A percentile compares a stretch with the other conserved stretches of the same genome.
Evolutionary conservation across 2,888 invertebrate species (phyloP).

Genomic region (Eristalis tenax): DNA sequence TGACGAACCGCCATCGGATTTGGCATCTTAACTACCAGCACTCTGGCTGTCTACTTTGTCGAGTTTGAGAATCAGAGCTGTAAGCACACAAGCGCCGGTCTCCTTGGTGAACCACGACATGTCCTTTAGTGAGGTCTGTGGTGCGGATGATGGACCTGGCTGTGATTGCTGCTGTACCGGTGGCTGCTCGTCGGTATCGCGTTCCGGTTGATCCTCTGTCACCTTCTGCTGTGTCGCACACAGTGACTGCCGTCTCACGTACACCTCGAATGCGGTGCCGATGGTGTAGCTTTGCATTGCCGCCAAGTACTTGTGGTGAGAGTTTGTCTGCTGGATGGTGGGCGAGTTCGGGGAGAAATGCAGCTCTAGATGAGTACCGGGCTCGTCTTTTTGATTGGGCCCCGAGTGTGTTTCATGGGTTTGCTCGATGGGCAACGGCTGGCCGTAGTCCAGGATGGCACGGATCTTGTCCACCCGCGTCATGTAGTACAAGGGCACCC

Average conservation of each 20-base stretch:
- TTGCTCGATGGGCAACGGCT: slow-evolving; percentile 79
- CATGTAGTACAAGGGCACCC: slow-evolving; percentile 80
- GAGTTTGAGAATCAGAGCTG: slow-evolving; percentile 79
- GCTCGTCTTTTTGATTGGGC: slow-evolving; percentile 80
- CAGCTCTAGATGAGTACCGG: slow-evolving; percentile 79
- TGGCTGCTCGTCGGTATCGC: slow-evolving; percentile 50
- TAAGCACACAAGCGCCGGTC: slow-evolving; percentile 81
- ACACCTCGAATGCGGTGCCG: slow-evolving; percentile 80
- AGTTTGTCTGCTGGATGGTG: slow-evolving; percentile 77
- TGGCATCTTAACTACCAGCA: slow-evolving; percentile 28
- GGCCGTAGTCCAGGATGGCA: slow-evolving; percentile 80
- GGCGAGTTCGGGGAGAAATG: slow-evolving; percentile 79
- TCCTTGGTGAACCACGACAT: slow-evolving; percentile 81
- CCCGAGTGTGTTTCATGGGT: slow-evolving; percentile 76
- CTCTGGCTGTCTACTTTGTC: slow-evolving; percentile 74
- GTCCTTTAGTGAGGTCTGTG: slow-evolving; percentile 76
- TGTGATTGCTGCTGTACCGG: slow-evolving; percentile 53
- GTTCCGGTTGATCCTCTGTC: slow-evolving; percentile 28
- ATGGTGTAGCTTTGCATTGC: slow-evolving; percentile 79
- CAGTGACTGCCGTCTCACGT: slow-evolving; percentile 79
- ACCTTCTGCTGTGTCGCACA: slow-evolving; percentile 74
- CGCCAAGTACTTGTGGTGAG: slow-evolving; percentile 77
- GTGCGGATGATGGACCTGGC: slow-evolving; percentile 74
- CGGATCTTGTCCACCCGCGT: slow-evolving; percentile 81
- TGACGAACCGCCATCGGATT: neutral